Base-by-base conservation (phyloP, 2,888 invertebrate species). In the Torymus aiolomorphi region DNA sequence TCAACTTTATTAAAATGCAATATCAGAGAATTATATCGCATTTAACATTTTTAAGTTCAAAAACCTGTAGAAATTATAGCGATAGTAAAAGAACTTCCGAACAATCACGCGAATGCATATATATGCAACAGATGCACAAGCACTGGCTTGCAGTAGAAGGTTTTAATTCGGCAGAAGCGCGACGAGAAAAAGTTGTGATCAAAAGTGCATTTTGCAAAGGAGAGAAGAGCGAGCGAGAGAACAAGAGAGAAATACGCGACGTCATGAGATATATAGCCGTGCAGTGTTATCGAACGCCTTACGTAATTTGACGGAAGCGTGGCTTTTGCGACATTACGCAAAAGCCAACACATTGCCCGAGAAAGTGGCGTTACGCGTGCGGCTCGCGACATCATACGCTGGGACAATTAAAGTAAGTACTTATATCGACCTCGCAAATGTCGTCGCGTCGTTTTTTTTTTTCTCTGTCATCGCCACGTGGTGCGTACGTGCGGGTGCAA, bases 251-350 rank as follows among this genome's bases (percentile, higher is more conserved):
- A 3, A 24, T 24, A 24, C 24, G 24, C 24, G 2, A 24, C 24
- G 24, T 24, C 24, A 24, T 24, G 2, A 24, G 24, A 24, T 24
- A 24, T 24, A 24, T 24, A 24, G 3, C 24, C 57, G 56, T 24
- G 18, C 49, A 52, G 24, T 42, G 20, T 66, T 65, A 66, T 74
- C 51, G 14, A 67, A 75, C 24, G 12, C 14, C 59, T 75, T 75
- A 59, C 52, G 57, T 75, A 57, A 67, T 59, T 59, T 59, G n/a
- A 52, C 57, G 52, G 59, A 67, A 75, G 24, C 13, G 31, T 24
- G 24, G 24, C 59, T 14, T 51, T 63, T 49, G 14, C 31, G 51
- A 12, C 24, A 62, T 66, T 66, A 31, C 13, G 52, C 42, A 42
- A 56, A 56, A 14, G 31, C 2, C 24, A 24, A 24, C 24, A 24